phyloP scores from a whole-genome alignment of 2,113 vertebrate genomes.

The Campylomormyrus numenius region DNA sequence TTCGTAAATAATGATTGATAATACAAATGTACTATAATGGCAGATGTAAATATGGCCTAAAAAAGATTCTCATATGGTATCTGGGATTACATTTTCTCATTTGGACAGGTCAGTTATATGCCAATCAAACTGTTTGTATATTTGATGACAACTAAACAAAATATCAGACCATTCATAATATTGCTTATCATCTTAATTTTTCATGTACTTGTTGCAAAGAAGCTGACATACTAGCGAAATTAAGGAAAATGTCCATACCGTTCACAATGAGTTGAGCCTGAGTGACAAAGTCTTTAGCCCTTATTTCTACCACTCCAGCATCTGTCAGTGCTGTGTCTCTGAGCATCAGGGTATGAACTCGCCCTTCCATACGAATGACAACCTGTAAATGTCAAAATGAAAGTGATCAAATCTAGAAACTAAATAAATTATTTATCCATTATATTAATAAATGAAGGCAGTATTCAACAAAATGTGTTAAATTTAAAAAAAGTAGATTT shows the following conservation, averaged over 20 bases:
- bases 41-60: constrained; percentile 19
- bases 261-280: constrained; percentile 83
- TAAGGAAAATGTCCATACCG: constrained; percentile 60
- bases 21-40: neutral
- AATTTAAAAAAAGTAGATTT: neutral
- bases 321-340: constrained; percentile 79
- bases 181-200: neutral
- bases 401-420: neutral
- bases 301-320: constrained; percentile 81
- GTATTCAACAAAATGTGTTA: neutral
- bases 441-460: neutral
- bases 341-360: constrained; percentile 77
- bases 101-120: constrained; percentile 47
- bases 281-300: constrained; percentile 84
- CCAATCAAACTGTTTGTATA: neutral
- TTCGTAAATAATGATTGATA: neutral
- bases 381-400: constrained; percentile 62
- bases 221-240: neutral
- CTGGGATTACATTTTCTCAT: neutral
- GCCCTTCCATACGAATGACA: constrained; percentile 78
- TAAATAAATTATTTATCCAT: neutral
- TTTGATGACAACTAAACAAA: neutral
- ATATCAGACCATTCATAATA: neutral
- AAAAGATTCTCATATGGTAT: constrained; percentile 71
- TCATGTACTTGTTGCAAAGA: neutral